Evolutionary conservation across 1,140 invertebrate species (phyloP), one percentile per base, ranked within the genome.

Genomic region (Coenobita brevimanus): DNA sequence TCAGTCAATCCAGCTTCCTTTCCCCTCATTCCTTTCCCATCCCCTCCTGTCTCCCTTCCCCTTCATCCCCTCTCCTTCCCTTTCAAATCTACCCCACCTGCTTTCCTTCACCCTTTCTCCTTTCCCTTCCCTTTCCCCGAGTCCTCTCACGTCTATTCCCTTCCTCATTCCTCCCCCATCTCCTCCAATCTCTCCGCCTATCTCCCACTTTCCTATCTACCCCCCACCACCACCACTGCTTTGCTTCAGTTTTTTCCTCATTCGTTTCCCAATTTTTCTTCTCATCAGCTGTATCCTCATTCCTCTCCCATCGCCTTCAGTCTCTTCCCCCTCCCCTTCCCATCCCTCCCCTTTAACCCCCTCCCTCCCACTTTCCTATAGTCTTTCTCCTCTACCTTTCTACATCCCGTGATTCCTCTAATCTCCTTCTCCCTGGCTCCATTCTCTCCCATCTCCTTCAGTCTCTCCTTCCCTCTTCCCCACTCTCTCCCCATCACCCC

Each of bases 281-380:
- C 27, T 62, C 57, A 17, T 62, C 27, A n/a, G 1, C 27, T n/a
- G 10, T 57, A 13, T 62, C 4, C 27, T 62, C 57, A 17, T 62
- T 62, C 4, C 57, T 62, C 1, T 24, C 27, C 27, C 57, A 2
- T 24, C 21, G 17, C 27, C 57, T 62, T 24, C 57, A 2, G 27
- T 62, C 1, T 24, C 57, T 62, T 62, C 27, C 57, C 57, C 27
- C 57, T 4, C 27, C 57, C 1, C 27, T 62, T 62, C 4, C 57
- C 54, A n/a, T n/a, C n/a, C n/a, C n/a, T n/a, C n/a, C n/a, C n/a
- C n/a, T n/a, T n/a, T n/a, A n/a, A n/a, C n/a, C n/a, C n/a, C n/a
- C n/a, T n/a, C n/a, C n/a, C n/a, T 62, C 57, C 57, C 57, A 17
- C 57, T 62, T 62, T 62, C 57, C n/a, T n/a, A n/a, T n/a, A n/a